A percentile compares a stretch with the other conserved stretches of the same genome.
Evolutionary conservation across 2,888 invertebrate genomes (phyloP).

Genomic region (Anthrax anthrax): DNA sequence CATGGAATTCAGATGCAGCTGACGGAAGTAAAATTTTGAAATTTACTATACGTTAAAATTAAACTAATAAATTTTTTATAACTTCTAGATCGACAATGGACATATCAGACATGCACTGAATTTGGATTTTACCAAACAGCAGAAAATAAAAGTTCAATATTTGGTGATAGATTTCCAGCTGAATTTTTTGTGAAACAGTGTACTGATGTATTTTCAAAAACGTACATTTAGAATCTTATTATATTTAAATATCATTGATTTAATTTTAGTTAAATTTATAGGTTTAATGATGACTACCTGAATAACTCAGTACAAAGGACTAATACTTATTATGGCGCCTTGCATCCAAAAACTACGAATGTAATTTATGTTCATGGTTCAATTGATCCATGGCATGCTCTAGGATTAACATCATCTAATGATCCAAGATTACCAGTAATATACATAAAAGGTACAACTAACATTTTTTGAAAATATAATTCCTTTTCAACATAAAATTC

Average conservation of each 20-base stretch:
- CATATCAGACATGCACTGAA: conserved; percentile 89
- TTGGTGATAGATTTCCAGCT: conserved; percentile 61
- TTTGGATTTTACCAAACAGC: conserved; percentile 93
- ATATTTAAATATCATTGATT: background rate
- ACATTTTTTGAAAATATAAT: conserved; percentile 2
- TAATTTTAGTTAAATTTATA: conserved; percentile 17
- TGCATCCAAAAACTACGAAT: conserved; percentile 51
- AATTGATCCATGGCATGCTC: conserved; percentile 77
- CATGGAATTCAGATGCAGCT: conserved; percentile 59
- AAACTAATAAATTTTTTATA: background rate
- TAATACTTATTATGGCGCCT: conserved; percentile 66
- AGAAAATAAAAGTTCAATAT: conserved; percentile 36
- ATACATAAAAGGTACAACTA: conserved; percentile 61
- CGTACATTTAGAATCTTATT: conserved; percentile 33
- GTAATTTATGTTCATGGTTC: conserved; percentile 80
- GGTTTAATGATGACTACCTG: conserved; percentile 47
- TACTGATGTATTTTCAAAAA: conserved; percentile 64
- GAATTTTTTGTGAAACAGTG: conserved; percentile 73
- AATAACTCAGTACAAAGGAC: conserved; percentile 50
- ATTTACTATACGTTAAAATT: background rate
- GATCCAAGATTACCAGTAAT: conserved; percentile 48
- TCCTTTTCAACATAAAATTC: conserved; percentile 3
- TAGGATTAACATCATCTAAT: conserved; percentile 50
- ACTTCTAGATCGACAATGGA: conserved; percentile 65
- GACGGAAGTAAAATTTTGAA: conserved; percentile 15